Base-by-base conservation (phyloP, 92 coral and sea anemone genomes). In the Montipora capitata region DNA sequence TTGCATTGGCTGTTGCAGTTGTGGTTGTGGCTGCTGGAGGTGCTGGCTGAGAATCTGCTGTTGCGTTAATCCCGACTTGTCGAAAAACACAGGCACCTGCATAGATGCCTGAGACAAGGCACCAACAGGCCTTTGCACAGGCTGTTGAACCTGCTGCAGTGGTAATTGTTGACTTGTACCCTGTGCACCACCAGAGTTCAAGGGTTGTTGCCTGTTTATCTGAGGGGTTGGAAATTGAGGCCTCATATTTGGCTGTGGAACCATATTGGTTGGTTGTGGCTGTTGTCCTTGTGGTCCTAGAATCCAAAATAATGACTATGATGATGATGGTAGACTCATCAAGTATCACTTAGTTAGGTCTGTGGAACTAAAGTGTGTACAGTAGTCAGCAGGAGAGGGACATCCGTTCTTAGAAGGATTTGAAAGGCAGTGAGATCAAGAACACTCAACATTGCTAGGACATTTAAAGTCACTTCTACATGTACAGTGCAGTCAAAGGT, bases 1-100 rank as follows among this genome's bases (percentile, higher is more conserved):
- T 61, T 17, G 85, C n/a, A 42, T 59, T 40, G 59, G 82, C 39
- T 58, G 83, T 18, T 79, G 84, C 7, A 39, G 86, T 63, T 45
- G 67, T 65, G 83, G 74, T 76, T 18, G 71, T 41, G 67, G 87
- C 35, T 49, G 65, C 87, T 70, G 80, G 42, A 41, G 72, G 40
- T 86, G 94, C 68, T 81, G 85, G 40, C 54, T 16, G 7, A 83
- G 72, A 72, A 83, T 12, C 87, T 83, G 92, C 63, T 87, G 77
- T 38, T 62, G 73, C 7, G 86, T 68, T 61, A 86, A 61, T 35
- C 83, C 72, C 35, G 91, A 70, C 68, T 18, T 40, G 40, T 87
- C 52, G 2, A 49, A 80, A 68, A 58, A 41, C 38, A 42, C 72
- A 10, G 61, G 87, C 61, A 27, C 27, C 61, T 15, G 40, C 72